These are phyloP conservation scores for Anser cygnoides DNA, from an alignment of 2,113 vertebrate species.

Conservation along the genomic window DNA sequence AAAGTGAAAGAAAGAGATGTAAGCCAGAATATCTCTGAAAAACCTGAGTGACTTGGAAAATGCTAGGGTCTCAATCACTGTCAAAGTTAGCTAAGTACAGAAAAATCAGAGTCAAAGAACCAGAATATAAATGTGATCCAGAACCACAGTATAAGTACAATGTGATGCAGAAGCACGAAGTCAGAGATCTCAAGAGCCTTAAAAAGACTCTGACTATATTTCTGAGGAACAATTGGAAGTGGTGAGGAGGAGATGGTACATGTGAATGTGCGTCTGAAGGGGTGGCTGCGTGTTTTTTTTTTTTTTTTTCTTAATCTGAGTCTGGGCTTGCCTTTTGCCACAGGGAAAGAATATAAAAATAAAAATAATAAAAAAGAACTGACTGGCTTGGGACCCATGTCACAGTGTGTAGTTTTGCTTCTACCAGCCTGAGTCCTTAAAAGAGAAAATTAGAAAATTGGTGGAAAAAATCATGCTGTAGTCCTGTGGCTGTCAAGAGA, in stretches of 20 bases:
- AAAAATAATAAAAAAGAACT: too few relatives aligned
- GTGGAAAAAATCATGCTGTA: accelerated
- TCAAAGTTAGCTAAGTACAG: not conserved
- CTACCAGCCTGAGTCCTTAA: not conserved
- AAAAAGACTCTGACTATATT: accelerated
- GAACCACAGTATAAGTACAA: not conserved
- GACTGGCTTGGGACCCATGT: not conserved
- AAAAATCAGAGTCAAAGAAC: not conserved
- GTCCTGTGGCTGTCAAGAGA: not conserved
- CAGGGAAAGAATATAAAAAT: not conserved
- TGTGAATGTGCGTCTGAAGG: not conserved
- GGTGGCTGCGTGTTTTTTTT: not conserved
- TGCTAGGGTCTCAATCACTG: not conserved
- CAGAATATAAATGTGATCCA: not conserved
- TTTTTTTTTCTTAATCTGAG: not conserved
- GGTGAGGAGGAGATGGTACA: not conserved
- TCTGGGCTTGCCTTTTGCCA: not conserved
- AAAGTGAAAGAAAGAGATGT: not conserved
- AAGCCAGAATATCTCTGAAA: not conserved
- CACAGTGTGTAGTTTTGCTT: not conserved
- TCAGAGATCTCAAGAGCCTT: not conserved
- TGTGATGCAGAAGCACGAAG: not conserved
- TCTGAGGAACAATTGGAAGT: not conserved
- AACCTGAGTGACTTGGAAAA: not conserved
- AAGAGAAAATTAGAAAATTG: not conserved